Evolutionary conservation across 1,140 invertebrate genomes (phyloP).

Genomic region (Ylistrum balloti): DNA sequence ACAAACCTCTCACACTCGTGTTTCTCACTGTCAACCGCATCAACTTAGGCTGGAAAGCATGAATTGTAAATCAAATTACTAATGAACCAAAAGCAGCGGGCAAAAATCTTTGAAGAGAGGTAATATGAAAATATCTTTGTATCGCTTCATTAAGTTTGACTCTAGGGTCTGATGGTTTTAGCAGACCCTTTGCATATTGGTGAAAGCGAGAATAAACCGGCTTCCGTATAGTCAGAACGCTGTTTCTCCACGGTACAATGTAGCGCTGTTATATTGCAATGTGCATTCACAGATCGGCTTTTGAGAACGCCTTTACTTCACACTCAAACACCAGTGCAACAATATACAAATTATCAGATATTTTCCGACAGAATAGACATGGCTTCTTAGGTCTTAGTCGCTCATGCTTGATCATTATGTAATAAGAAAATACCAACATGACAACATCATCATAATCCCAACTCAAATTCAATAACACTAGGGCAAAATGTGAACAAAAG

Average conservation of each 20-base stretch:
- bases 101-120: conserved; percentile 33
- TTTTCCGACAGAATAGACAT: not conserved
- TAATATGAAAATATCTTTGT: conserved; percentile 36
- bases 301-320: not conserved
- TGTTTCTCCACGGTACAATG: too few species aligned
- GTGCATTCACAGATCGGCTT: not conserved
- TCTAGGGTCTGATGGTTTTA: not conserved
- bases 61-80: conserved; percentile 16
- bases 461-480: too few species aligned
- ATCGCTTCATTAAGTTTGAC: conserved; percentile 22
- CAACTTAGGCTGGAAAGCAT: not conserved
- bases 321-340: not conserved
- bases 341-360: not conserved
- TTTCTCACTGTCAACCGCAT: conserved; percentile 12
- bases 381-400: not conserved
- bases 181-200: conserved; percentile 24
- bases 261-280: conserved; percentile 17
- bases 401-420: too few species aligned
- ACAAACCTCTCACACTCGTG: not conserved
- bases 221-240: not conserved
- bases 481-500: too few species aligned
- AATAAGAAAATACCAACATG: too few species aligned
- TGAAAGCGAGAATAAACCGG: conserved; percentile 1
- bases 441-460: too few species aligned
- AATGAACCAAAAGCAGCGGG: conserved; percentile 2